Conservation (phyloP, 2,797 vertebrate species). For the Lacerta viridis region DNA sequence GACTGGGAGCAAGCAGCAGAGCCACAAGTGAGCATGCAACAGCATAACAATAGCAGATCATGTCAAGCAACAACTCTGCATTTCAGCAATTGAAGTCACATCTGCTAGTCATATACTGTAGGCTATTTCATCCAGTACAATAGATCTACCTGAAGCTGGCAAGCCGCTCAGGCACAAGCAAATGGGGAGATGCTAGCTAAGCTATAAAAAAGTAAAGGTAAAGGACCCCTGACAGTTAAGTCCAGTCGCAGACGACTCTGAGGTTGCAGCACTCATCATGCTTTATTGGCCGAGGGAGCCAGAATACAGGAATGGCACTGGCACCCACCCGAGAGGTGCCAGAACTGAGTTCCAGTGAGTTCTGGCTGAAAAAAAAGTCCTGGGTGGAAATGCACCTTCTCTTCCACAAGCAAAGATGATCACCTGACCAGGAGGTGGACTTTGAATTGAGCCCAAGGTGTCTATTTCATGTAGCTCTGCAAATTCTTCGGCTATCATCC, state of each 20-base stretch:
- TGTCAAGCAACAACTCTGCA: neutral
- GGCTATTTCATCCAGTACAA: neutral
- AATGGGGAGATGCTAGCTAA: neutral
- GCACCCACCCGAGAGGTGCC: too few relatives aligned
- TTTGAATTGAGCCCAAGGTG: neutral
- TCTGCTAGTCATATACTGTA: neutral
- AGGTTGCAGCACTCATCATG: rapidly evolving
- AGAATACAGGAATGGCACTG: too few relatives aligned
- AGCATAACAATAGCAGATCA: neutral
- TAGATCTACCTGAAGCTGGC: neutral
- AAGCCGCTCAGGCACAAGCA: neutral
- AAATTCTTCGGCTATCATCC: neutral
- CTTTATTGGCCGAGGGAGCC: too few relatives aligned
- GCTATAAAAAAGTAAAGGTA: too few relatives aligned
- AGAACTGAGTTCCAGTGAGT: too few relatives aligned
- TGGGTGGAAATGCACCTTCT: too few relatives aligned
- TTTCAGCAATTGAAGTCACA: neutral
- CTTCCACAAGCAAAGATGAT: neutral
- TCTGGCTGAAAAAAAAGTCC: too few relatives aligned
- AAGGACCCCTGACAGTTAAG: too few relatives aligned
- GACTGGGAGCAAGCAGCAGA: conserved; percentile 10
- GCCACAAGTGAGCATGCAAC: neutral
- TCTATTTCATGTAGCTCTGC: neutral
- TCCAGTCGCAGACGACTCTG: too few relatives aligned
- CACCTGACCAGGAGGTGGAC: neutral